Base-by-base conservation (phyloP, 2,888 invertebrate genomes). In the Chymomyza caudatula region DNA sequence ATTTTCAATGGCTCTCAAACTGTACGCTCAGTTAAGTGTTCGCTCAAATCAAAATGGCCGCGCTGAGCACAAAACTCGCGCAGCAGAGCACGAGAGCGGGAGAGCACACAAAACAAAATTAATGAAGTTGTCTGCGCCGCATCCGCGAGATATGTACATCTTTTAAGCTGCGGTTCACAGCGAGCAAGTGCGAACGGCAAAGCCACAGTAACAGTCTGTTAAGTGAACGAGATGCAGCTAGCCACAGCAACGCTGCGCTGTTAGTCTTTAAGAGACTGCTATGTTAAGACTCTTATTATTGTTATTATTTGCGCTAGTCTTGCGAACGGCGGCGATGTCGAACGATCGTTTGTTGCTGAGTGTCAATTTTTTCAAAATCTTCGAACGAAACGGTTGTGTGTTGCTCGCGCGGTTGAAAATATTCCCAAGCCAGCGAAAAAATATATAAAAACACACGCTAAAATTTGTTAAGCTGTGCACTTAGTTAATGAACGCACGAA, bases 41-140 rank as follows among this genome's bases (percentile, higher is more conserved):
- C 70, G 61, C 72, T 69, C 69, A 86, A 88, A 86, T 80, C 89
- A 89, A 89, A 89, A 89, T 89, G 89, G 89, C 89, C 89, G 89
- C 77, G 23, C 58, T 17, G 44, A 42, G 22, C 8, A n/a, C 54
- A 37, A 67, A 69, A 80, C 64, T 67, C 71, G 73, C 67, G 63
- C 60, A 65, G 69, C 65, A 61, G 60, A 67, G 66, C 59, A 57
- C 60, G 59, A 63, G 59, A 55, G 42, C 60, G 58, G 61, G 52
- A 61, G 53, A 25, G 64, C 25, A 63, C 65, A 63, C 29, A 54
- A 58, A 54, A 44, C 54, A 53, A 23, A 23, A 23, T 23, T 29
- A 59, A 60, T 62, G 29, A 54, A 54, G 54, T 54, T 54, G 54
- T 54, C 37, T 17, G 29, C 25, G 19, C 29, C 29, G 29, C 29